Percentiles rank a stretch among this genome's conserved stretches.
Evolutionary conservation across 2,888 invertebrate species (phyloP).

Genomic region (Chrysolina americana): DNA sequence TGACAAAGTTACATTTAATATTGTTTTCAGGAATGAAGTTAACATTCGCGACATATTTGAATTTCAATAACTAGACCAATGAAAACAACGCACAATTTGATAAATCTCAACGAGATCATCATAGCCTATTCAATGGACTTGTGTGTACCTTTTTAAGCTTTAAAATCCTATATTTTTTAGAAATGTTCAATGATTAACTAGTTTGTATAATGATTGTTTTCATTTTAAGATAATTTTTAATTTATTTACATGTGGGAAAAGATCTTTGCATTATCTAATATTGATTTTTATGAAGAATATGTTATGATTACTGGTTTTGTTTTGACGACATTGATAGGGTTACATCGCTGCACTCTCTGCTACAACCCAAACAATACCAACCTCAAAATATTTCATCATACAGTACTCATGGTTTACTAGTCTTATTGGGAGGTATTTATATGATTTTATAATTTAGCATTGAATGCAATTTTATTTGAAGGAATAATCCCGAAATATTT

Average conservation of each 20-base stretch:
- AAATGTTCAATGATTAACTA: slow-evolving; percentile 19
- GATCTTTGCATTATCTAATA: slow-evolving; percentile 13
- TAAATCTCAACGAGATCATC: slow-evolving; percentile 8
- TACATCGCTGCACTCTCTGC: background rate
- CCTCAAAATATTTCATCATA: background rate
- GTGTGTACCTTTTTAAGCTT: slow-evolving; percentile 20
- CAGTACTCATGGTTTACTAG: slow-evolving; percentile 1
- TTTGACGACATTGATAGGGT: slow-evolving; percentile 15
- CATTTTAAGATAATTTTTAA: slow-evolving; percentile 19
- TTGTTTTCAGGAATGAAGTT: slow-evolving; percentile 38
- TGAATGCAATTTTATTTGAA: slow-evolving; percentile 27
- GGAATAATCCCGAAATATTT: slow-evolving; percentile 25
- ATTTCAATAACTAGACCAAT: slow-evolving; percentile 54
- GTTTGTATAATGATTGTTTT: slow-evolving; percentile 22
- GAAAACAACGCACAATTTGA: slow-evolving; percentile 28
- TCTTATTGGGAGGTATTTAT: slow-evolving; percentile 10
- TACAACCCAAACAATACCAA: background rate
- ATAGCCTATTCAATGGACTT: slow-evolving; percentile 15
- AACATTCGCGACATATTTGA: slow-evolving; percentile 53
- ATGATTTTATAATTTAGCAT: slow-evolving; percentile 30
- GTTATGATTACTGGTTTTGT: background rate
- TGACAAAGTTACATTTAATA: no score
- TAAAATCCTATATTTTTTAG: slow-evolving; percentile 22
- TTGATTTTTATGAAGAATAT: slow-evolving; percentile 16
- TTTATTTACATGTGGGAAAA: slow-evolving; percentile 3